Evolutionary conservation across 2,888 invertebrate species (phyloP), one percentile per base, ranked within the genome.

Genomic region (Drosophila peninsularis): DNA sequence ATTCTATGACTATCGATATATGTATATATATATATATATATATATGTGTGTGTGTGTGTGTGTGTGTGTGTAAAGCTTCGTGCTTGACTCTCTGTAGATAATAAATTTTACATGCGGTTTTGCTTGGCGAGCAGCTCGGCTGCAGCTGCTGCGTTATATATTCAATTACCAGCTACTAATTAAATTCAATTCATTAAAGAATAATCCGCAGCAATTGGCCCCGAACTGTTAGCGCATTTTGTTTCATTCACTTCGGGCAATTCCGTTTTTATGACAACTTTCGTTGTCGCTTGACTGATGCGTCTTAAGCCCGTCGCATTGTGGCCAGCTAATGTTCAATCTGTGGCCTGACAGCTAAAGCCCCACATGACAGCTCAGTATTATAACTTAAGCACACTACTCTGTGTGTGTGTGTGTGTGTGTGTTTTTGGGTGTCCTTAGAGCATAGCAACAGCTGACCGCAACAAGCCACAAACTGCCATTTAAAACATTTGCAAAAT

Each of bases 91-190:
- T 21, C n/a, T 39, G 32, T 50, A 57, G 53, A 70, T 74, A 67
- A 78, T 77, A 53, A 64, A 78, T 74, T 64, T 71, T 78, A 71
- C 60, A 78, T 78, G 56, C 57, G 65, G 39, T 50, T 53, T 17
- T 5, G 54, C 45, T 45, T 24, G 44, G 24, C 24, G 14, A 14
- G 11, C 21, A 21, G 34, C 39, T 21, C 37, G 21, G 19, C 41
- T 21, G 13, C 42, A 24, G 24, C 27, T 39, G 34, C 37, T 36
- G 36, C 36, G 21, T 21, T 36, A 42, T 47, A 62, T 30, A 52
- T 55, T 50, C 30, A 44, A 74, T 78, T 71, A 57, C 45, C 58
- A 54, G 32, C 61, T 39, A 49, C 78, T 78, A 78, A 78, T 78
- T 78, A 75, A 78, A 78, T 74, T 78, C 60, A 54, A 63, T 63